A percentile compares a stretch with the other conserved stretches of the same genome.
phyloP scores from a whole-genome alignment of 2,888 invertebrate genomes.

The Rotaria sp. region DNA sequence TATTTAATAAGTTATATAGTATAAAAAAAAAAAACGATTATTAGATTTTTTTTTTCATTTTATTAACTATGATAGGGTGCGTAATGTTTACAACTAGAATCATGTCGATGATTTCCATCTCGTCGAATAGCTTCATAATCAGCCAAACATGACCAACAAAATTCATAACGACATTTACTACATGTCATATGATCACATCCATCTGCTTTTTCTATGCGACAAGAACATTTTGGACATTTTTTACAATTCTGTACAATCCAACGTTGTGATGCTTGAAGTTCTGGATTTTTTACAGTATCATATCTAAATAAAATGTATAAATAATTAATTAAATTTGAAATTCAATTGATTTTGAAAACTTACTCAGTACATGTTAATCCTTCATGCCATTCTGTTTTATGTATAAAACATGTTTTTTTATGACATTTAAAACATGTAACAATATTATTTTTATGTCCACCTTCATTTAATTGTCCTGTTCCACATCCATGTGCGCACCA shows the following conservation, averaged over 20 bases:
- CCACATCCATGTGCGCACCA: slow-evolving; percentile 22
- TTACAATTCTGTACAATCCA: background rate
- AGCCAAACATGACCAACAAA: background rate
- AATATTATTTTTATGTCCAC: background rate
- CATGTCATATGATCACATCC: slow-evolving; percentile 15
- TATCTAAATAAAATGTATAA: background rate
- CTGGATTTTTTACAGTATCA: background rate
- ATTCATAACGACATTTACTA: background rate
- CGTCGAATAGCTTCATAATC: background rate
- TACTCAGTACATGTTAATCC: background rate
- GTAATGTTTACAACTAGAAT: background rate
- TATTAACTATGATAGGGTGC: background rate
- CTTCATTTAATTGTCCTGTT: background rate
- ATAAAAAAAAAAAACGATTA: background rate
- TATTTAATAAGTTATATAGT: too few relatives aligned
- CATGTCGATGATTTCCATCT: slow-evolving; percentile 19
- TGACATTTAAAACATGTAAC: background rate
- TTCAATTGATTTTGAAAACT: background rate
- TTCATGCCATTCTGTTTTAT: slow-evolving; percentile 1
- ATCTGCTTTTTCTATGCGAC: background rate
- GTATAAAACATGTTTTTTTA: background rate
- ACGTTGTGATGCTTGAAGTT: background rate
- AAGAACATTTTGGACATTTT: background rate
- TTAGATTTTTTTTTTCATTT: background rate
- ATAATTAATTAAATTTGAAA: background rate